Evolutionary conservation across 2,113 vertebrate species (phyloP), one percentile per base, ranked within the genome.

Genomic region (Serinus canaria): DNA sequence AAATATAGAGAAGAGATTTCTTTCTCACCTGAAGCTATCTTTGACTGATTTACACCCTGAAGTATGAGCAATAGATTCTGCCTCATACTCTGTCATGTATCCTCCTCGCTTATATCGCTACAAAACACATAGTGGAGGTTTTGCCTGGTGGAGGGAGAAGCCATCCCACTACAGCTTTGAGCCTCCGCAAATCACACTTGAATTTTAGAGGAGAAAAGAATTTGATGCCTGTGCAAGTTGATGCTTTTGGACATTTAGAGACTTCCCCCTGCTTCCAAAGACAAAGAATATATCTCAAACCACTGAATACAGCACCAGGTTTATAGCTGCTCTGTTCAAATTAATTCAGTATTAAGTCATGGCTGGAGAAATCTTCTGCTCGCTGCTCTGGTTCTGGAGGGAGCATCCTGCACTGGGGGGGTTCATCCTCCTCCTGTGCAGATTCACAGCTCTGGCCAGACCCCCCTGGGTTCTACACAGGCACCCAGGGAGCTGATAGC

Each of bases 1-100:
- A 94, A 95, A 92, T 19, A 91, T 16, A 76, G 44, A 77, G 72
- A 77, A 75, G 64, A 80, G 46, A n/a, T 82, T 94, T 89, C 49
- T 72, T 82, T 94, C 81, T 64, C 89, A 92, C 73, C 64, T 89
- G 68, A 68, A 89, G 66, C 92, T 75, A 52, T 79, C 53, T 87
- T 64, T 69, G 86, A 44, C 66, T 64, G 75, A 87, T 89, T 90
- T 91, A 91, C 81, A 50, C 67, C 49, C 56, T 58, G n/a, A 73
- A 92, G 69, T 17, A 44, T n/a, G 62, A 91, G 72, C 87, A 84
- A 62, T 39, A 94, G 66, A 75, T 75, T 74, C 53, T 91, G 35
- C 39, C 85, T 93, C 39, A 50, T n/a, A 75, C 72, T 86, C 72
- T 74, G 59, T 23, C 50, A n/a, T 5, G 41, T 50, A 59, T 67